phyloP scores from a whole-genome alignment of 30 jellyfish, hydroid and myxozoan species.

The Pelagia noctiluca region DNA sequence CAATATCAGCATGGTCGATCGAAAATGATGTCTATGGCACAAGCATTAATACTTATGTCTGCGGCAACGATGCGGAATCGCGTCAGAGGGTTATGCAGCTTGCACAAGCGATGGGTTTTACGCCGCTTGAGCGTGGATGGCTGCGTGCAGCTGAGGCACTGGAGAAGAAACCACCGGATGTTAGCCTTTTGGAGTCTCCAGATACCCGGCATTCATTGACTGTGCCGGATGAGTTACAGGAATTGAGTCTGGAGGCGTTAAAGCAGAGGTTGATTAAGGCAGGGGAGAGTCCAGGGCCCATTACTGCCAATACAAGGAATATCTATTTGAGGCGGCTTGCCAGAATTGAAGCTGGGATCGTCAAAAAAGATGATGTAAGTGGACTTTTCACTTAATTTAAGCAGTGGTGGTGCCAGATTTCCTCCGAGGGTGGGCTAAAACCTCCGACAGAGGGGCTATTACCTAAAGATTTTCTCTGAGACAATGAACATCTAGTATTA shows the following conservation, averaged over 20 bases:
- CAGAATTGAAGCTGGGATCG: slow-evolving; percentile 51
- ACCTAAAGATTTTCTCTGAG: no score
- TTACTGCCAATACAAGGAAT: slow-evolving; percentile 65
- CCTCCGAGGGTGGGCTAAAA: no score
- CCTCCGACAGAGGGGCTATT: no score
- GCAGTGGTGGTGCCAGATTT: neutral
- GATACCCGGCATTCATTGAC: slow-evolving; percentile 43
- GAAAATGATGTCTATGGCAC: slow-evolving; percentile 74
- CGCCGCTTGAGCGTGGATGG: slow-evolving; percentile 82
- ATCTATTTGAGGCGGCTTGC: slow-evolving; percentile 81
- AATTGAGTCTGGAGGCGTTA: slow-evolving; percentile 57
- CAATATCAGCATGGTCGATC: slow-evolving; percentile 82
- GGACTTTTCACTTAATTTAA: no score
- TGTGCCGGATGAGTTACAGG: slow-evolving; percentile 60
- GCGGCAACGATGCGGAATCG: slow-evolving; percentile 50
- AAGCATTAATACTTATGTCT: slow-evolving; percentile 59
- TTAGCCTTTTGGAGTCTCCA: slow-evolving; percentile 69
- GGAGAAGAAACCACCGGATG: slow-evolving; percentile 81
- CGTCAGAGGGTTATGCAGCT: slow-evolving; percentile 63
- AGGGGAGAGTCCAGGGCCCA: slow-evolving; percentile 94
- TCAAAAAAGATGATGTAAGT: slow-evolving; percentile 52
- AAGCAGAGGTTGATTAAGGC: slow-evolving; percentile 62
- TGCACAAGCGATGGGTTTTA: slow-evolving; percentile 75
- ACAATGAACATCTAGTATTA: no score
- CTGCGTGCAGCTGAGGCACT: slow-evolving; percentile 66